Conservation (phyloP, 1,140 invertebrate species). For the Heterodera carotae region DNA sequence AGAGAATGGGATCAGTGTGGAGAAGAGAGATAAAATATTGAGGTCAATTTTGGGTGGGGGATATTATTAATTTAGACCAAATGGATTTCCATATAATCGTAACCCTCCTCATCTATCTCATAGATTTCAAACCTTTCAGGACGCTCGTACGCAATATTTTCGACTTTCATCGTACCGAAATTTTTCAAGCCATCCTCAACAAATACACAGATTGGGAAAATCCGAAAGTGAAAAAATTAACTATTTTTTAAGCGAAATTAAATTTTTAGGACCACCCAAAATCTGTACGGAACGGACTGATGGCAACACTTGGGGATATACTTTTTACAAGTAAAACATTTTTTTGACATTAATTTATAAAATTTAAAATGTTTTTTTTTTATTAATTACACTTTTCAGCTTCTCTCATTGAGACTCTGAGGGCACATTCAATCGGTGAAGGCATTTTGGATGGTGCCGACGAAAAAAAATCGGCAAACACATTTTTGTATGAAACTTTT, state of each 20-base stretch:
- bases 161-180: constrained; percentile 84
- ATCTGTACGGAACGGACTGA: constrained; percentile 83
- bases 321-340: constrained; percentile 85
- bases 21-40: constrained; percentile 73
- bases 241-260: neutral
- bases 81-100: too few species aligned
- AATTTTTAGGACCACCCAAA: constrained; percentile 74
- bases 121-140: constrained; percentile 47
- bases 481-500: constrained; percentile 27
- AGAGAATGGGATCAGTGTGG: constrained; percentile 82
- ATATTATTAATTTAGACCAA: neutral
- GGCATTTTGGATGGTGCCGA: constrained; percentile 29
- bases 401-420: constrained; percentile 59
- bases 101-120: too few species aligned
- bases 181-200: constrained; percentile 93
- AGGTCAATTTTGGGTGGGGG: constrained; percentile 30
- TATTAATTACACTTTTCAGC: constrained; percentile 31
- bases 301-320: constrained; percentile 87
- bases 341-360: constrained; percentile 71
- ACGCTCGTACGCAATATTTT: constrained; percentile 82
- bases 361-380: constrained; percentile 73
- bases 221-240: constrained; percentile 68
- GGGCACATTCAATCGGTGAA: constrained; percentile 77
- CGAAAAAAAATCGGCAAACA: constrained; percentile 37
- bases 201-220: constrained; percentile 96